A percentile compares a stretch with the other conserved stretches of the same genome.
phyloP scores from a whole-genome alignment of 2,888 invertebrate species.

The Tipula lateralis region DNA sequence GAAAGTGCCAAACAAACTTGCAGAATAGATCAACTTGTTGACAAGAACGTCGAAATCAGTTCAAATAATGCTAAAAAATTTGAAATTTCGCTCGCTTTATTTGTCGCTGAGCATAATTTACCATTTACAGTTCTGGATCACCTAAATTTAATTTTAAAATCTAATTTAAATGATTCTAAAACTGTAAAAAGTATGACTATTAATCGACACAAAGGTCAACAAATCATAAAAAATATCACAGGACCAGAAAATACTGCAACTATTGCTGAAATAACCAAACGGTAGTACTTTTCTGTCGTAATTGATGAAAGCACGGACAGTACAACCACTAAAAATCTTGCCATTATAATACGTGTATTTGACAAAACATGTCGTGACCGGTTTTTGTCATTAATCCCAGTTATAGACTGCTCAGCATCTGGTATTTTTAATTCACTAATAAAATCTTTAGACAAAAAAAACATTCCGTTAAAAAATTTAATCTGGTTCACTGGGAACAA shows the following conservation, averaged over 20 bases:
- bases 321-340: neutral
- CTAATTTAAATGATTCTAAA: slow-evolving; percentile 28
- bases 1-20: neutral
- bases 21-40: neutral
- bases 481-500: slow-evolving; percentile 34
- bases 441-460: neutral
- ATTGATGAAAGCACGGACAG: slow-evolving; percentile 31
- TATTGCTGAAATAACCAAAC: slow-evolving; percentile 26
- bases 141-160: slow-evolving; percentile 29
- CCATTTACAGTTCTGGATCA: slow-evolving; percentile 31
- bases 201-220: slow-evolving; percentile 29
- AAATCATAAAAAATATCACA: slow-evolving; percentile 31
- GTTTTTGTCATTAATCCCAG: slow-evolving; percentile 29
- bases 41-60: neutral
- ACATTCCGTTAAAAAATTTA: slow-evolving; percentile 31
- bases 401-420: slow-evolving; percentile 28
- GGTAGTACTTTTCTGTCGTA: slow-evolving; percentile 32
- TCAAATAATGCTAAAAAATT: slow-evolving; percentile 27
- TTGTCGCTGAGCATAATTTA: slow-evolving; percentile 32
- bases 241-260: slow-evolving; percentile 31
- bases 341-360: slow-evolving; percentile 32
- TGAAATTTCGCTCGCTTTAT: slow-evolving; percentile 24
- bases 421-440: neutral
- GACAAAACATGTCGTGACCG: slow-evolving; percentile 28
- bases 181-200: slow-evolving; percentile 31